Base-by-base conservation (phyloP, 2,888 invertebrate genomes). In the Apamea epomidion region DNA sequence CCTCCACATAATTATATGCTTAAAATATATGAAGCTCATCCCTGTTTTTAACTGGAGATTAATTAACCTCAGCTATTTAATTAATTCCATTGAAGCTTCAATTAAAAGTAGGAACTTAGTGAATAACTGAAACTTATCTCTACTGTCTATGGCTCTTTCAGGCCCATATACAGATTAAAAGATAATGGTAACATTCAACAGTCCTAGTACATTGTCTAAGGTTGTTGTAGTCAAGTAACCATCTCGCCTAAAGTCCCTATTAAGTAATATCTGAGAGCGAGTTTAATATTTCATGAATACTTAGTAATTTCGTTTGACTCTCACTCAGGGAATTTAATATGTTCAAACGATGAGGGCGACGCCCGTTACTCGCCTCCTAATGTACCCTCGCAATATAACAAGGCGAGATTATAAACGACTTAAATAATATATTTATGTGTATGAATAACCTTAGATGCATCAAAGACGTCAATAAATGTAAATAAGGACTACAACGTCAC, bases 231-330 rank as follows among this genome's bases (percentile, higher is more conserved):
- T 37, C 54, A 87, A 84, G 74, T 58, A 76, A 74, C 65, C 76
- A 67, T 74, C 45, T 32, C 69, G 29, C 48, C 74, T 78, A 16
- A 69, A 80, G 54, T 72, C 72, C 67, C 68, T 79, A 69, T 84
- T 81, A 54, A 72, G 71, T 84, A 80, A 81, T 86, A 79, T 88
- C 70, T 65, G 48, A 88, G 73, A 74, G 68, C 70, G 67, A 81
- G 70, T 89, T 89, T 79, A 89, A 87, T 87, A 87, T 84, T 89
- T 89, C 87, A 87, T 87, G 89, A 87, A 89, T 86, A 86, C 82
- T 85, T 88, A 88, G 84, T 87, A 87, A 87, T 87, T 89, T 89
- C 80, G 87, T 89, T 87, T 77, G 73, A 42, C 81, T 79, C 69
- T 89, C 87, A 80, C 81, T 89, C 84, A 32, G 80, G 74, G 87